A percentile compares a stretch with the other conserved stretches of the same genome.
phyloP scores from a whole-genome alignment of 2,113 vertebrate species.

The Callaeas wilsoni region DNA sequence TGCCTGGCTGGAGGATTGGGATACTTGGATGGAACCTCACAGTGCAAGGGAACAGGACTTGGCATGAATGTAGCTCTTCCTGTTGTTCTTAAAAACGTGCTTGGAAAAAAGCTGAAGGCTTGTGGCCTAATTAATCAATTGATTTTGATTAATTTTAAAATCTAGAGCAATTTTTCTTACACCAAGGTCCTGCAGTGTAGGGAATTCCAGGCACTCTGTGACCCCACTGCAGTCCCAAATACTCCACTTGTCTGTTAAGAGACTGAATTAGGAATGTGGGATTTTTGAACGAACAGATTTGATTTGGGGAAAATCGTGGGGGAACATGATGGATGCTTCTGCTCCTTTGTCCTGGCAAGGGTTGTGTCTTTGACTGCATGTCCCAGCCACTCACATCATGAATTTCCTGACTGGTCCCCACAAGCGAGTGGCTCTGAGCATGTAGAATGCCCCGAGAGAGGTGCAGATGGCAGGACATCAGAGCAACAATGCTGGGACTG shows the following conservation, averaged over 20 bases:
- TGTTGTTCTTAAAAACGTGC: not conserved
- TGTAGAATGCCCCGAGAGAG: not conserved
- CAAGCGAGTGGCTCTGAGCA: not conserved
- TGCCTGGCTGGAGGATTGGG: not conserved
- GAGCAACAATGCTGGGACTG: not conserved
- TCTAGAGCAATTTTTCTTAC: not conserved
- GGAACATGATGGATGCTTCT: accelerated
- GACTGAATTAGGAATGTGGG: not conserved
- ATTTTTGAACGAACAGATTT: not conserved
- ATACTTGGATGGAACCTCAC: accelerated
- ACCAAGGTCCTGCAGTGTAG: not conserved
- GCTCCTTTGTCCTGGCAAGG: not conserved
- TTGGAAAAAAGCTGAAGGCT: not conserved
- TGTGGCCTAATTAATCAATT: not conserved
- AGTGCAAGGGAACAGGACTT: not conserved
- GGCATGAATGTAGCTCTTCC: not conserved
- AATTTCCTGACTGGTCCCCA: not conserved
- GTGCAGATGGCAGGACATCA: slow-evolving; percentile 37
- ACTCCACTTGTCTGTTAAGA: not conserved
- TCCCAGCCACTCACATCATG: not conserved
- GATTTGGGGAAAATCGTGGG: not conserved
- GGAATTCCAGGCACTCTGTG: not conserved
- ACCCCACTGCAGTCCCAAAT: not conserved
- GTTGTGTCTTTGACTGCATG: accelerated
- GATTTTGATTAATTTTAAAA: not conserved